Evolutionary conservation across 92 coral and sea anemone genomes (phyloP), one percentile per base, ranked within the genome.

Genomic region (Palythoa grandis): DNA sequence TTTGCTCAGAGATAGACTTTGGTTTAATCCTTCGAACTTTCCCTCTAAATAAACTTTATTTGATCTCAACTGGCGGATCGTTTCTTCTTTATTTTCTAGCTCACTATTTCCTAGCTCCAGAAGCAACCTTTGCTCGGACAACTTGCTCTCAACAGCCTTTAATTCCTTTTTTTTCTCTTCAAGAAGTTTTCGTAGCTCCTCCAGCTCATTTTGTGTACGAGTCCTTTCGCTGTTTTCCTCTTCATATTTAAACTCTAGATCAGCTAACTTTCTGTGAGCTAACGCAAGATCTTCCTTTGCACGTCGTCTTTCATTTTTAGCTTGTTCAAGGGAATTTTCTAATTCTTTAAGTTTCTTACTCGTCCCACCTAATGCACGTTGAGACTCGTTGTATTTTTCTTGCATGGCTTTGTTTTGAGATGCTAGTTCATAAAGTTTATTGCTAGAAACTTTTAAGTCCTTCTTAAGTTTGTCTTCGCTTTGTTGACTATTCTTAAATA

Each of bases 21-120:
- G 93, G 52, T 94, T 96, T 52, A 92, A 79, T 52, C 88, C 76
- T 68, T 90, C 94, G n/a, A 93, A 82, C 69, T 96, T 94, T 6
- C 91, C 92, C 65, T 96, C 98, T 19, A 94, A 76, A 67, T 90
- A 93, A 68, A 54, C 37, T 75, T 96, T 96, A 77, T 86, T 90
- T 53, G 89, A 85, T 72, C 90, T 94, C 66, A 96, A 80, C 69
- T 92, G 95, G 24, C 89, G 92, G 54, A 94, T 86, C 35, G 83
- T 84, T 25, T 92, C 95, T 47, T 92, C 98, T 56, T 92, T 92
- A 40, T 91, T 96, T 29, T 87, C 92, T 0, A 92, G 79, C 11
- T 96, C 96, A 52, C 83, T 93, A 75, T 79, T 84, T 11, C 92
- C 88, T 50, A 89, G 72, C 60, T 94, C 96, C 25, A 96, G 91